Evolutionary conservation across 2,888 invertebrate species (phyloP), one percentile per base, ranked within the genome.

Genomic region (Vandiemenella viatica): DNA sequence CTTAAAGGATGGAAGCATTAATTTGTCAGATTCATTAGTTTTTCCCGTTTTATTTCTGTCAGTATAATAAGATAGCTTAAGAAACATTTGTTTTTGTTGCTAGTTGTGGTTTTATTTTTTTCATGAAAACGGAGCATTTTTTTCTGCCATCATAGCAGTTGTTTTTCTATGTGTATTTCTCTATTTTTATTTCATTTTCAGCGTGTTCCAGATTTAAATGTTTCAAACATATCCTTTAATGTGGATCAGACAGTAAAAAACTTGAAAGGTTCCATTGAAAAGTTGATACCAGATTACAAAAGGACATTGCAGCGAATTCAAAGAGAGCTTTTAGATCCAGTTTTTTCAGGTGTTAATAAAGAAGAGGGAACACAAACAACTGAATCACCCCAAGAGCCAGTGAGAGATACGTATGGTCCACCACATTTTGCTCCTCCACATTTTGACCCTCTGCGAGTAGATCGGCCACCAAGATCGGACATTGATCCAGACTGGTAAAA

Each of bases 261-360:
- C 13, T 56, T 71, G 1, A 67, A 63, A 49, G 86, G 85, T 1
- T 58, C 70, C 3, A 68, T 87, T 52, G 72, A 73, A 37, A 70
- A 71, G 45, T 63, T 83, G 63, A 70, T 87, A 45, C 84, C 85
- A 3, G 71, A 67, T n/a, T 70, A 79, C 58, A 72, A 73, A 49
- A 71, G 73, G 19, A 63, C 83, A 3, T 70, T 80, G 54, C 73
- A 75, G 50, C 72, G 71, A 46, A 67, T 83, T 42, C 76, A 75
- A 58, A 73, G 72, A 46, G 78, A 83, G 55, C 66, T 87, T 1
- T 69, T 85, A 45, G 77, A 79, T n/a, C 75, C 77, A 8, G 41
- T 49, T 15, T 37, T 44, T 26, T 19, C 37, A 15, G 46, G 46
- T n/a, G 20, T 5, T 5, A 22, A 22, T 4, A 23, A 40, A 17